Evolutionary conservation across 2,113 vertebrate species (phyloP).

Genomic region (Rhinoderma darwinii): DNA sequence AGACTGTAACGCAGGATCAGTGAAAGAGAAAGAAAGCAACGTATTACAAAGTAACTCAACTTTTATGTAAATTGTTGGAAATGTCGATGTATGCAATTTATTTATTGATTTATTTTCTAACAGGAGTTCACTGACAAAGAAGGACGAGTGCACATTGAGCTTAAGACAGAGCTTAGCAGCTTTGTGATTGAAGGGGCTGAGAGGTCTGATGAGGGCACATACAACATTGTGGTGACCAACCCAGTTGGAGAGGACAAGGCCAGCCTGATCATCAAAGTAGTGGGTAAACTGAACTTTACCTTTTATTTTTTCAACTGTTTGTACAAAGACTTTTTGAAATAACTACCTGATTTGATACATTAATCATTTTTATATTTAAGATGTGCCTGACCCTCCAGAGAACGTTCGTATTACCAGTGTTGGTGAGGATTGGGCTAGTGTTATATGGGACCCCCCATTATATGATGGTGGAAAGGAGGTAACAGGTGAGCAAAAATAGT

Average conservation of each 20-base stretch:
- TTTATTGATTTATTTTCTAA: not conserved
- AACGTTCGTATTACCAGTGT: slow-evolving; percentile 80
- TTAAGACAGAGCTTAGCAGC: slow-evolving; percentile 75
- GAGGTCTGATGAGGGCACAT: slow-evolving; percentile 76
- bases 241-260: slow-evolving; percentile 82
- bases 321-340: not conserved
- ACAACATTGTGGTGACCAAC: slow-evolving; percentile 84
- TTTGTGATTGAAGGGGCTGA: slow-evolving; percentile 85
- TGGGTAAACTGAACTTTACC: slow-evolving; percentile 72
- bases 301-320: not conserved
- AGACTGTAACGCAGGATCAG: no score
- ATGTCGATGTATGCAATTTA: not conserved
- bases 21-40: not conserved
- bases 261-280: slow-evolving; percentile 77
- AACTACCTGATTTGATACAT: not conserved
- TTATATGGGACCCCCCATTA: slow-evolving; percentile 83
- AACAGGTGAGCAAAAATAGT: slow-evolving; percentile 73
- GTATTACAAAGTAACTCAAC: not conserved
- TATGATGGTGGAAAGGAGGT: slow-evolving; percentile 83
- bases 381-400: slow-evolving; percentile 86
- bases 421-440: slow-evolving; percentile 81
- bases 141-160: slow-evolving; percentile 80
- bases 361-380: slow-evolving; percentile 66
- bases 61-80: not conserved
- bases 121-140: slow-evolving; percentile 74